These are phyloP conservation scores for Aplocera efformata DNA, from an alignment of 2,888 invertebrate genomes.

Conservation along the genomic window DNA sequence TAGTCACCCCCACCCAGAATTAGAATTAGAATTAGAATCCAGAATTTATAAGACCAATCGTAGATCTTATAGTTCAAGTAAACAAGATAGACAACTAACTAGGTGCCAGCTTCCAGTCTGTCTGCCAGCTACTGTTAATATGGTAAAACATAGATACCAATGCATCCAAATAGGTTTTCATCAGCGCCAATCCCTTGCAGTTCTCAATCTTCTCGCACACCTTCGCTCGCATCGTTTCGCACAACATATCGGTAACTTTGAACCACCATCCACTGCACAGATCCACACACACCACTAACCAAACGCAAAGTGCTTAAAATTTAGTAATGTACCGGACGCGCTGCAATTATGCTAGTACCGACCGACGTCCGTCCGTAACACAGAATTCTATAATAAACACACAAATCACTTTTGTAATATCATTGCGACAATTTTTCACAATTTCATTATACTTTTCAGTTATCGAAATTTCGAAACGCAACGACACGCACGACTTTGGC, in stretches of 20 bases:
- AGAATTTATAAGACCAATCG: no score
- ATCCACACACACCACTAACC: constrained; percentile 35
- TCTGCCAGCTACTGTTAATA: no score
- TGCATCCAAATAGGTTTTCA: constrained; percentile 64
- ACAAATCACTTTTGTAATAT: constrained; percentile 23
- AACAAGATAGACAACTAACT: no score
- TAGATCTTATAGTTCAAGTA: no score
- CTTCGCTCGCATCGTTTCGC: constrained; percentile 64
- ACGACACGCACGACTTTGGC: constrained; percentile 14
- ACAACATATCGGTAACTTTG: constrained; percentile 50
- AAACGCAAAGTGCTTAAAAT: constrained; percentile 44
- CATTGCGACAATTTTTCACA: constrained; percentile 22
- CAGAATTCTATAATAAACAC: constrained; percentile 23
- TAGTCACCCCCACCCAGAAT: no score
- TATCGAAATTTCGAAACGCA: constrained; percentile 18
- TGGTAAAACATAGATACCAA: constrained; percentile 44
- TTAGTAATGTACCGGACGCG: constrained; percentile 64
- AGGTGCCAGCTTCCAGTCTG: no score
- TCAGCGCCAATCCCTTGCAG: constrained; percentile 63
- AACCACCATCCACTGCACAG: constrained; percentile 39
- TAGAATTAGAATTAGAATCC: no score
- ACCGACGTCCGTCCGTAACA: constrained; percentile 24
- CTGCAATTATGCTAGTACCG: constrained; percentile 43
- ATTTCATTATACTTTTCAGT: constrained; percentile 13
- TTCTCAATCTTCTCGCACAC: constrained; percentile 68